Percentiles rank a stretch among this genome's conserved stretches.
These are phyloP conservation scores for Ptychoptera albimana DNA, from an alignment of 2,888 invertebrate species.

Conservation along the genomic window DNA sequence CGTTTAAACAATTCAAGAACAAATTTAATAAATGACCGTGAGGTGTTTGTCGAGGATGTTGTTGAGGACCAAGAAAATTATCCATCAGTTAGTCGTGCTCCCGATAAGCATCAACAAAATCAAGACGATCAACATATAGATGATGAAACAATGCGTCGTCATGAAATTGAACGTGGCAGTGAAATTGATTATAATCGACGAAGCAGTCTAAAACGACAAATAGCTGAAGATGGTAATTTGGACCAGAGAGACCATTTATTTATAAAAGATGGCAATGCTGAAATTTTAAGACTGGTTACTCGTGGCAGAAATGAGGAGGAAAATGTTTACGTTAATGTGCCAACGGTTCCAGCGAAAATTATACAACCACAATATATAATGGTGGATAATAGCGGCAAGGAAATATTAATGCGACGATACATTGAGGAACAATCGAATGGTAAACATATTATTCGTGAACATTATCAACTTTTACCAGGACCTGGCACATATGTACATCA, in stretches of 20 bases:
- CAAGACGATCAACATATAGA: constrained; percentile 39
- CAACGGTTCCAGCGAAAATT: constrained; percentile 35
- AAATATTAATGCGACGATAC: constrained; percentile 66
- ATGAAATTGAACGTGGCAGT: constrained; percentile 63
- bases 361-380: constrained; percentile 45
- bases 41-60: constrained; percentile 26
- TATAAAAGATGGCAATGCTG: constrained; percentile 71
- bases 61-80: constrained; percentile 15
- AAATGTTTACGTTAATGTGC: constrained; percentile 39
- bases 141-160: constrained; percentile 55
- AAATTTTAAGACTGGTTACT: constrained; percentile 63
- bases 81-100: constrained; percentile 27
- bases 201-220: constrained; percentile 31
- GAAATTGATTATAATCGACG: constrained; percentile 36
- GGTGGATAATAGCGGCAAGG: constrained; percentile 68
- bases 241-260: constrained; percentile 49
- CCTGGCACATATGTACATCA: constrained; percentile 20
- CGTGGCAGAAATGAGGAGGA: constrained; percentile 53
- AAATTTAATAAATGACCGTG: constrained; percentile 29
- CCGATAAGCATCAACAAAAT: constrained; percentile 12
- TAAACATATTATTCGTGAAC: constrained; percentile 41
- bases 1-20: constrained; percentile 30
- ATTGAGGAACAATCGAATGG: constrained; percentile 65
- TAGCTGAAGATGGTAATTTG: constrained; percentile 14
- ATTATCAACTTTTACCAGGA: constrained; percentile 29